Evolutionary conservation across 1,140 invertebrate species (phyloP).

Genomic region (Dufourea novaeangliae): DNA sequence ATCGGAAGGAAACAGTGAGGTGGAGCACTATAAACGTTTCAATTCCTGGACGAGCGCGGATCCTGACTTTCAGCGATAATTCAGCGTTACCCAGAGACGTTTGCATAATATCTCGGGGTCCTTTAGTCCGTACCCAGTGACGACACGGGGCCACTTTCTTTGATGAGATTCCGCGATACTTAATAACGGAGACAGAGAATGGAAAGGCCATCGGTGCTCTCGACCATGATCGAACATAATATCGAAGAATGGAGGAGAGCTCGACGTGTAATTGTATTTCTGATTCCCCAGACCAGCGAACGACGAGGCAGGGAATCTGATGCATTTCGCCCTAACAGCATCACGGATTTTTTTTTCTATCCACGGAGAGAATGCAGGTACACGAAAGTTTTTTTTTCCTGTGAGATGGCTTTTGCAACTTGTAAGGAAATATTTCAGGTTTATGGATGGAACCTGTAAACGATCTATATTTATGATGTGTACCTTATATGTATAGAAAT

Average conservation of each 20-base stretch:
- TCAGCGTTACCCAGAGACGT: neutral
- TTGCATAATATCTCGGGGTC: slow-evolving; percentile 18
- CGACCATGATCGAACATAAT: neutral
- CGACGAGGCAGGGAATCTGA: neutral
- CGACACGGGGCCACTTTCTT: slow-evolving; percentile 10
- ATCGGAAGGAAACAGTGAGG: neutral
- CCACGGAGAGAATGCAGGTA: neutral
- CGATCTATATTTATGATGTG: too few relatives aligned
- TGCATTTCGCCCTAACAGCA: neutral
- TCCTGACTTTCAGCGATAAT: neutral
- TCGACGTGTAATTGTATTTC: neutral
- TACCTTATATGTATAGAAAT: too few relatives aligned
- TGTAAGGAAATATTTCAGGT: too few relatives aligned
- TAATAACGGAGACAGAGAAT: slow-evolving; percentile 16
- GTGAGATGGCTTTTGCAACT: too few relatives aligned
- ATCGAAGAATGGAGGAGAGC: neutral
- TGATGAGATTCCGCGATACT: slow-evolving; percentile 18
- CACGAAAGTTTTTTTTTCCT: neutral
- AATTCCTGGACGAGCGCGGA: neutral
- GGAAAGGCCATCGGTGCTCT: neutral
- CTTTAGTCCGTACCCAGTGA: neutral
- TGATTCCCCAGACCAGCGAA: neutral
- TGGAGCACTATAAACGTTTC: slow-evolving; percentile 25
- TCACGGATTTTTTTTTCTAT: neutral
- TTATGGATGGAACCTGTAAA: too few relatives aligned